Base-by-base conservation (phyloP, 2,888 invertebrate genomes). In the Cantharis rufa region DNA sequence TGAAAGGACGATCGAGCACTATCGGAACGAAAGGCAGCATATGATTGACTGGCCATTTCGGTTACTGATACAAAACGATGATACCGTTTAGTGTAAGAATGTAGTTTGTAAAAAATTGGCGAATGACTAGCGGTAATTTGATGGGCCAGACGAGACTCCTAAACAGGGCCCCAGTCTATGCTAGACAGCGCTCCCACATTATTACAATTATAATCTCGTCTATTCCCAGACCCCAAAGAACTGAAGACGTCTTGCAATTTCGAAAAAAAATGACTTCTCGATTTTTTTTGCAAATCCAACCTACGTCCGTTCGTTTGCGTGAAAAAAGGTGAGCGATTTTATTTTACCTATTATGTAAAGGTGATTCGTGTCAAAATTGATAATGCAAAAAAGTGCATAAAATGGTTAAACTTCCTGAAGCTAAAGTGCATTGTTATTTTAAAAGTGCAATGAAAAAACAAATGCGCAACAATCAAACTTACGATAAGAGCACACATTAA, bases 81-180 rank as follows among this genome's bases (percentile, higher is more conserved):
- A 79, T 81, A 83, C 81, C 81, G 83, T 84, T 85, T 83, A 84
- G 81, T 83, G 83, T 63, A 21, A 83, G 83, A 84, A 81, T 82
- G 81, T 82, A 78, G 74, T 79, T 83, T 83, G 83, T 82, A 85
- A 85, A 85, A 86, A 86, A 85, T 84, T 85, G 83, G 84, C 86
- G 84, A 86, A 86, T 86, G 84, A 84, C 84, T 81, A 80, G 79
- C 81, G 76, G 79, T 81, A 81, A 78, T 80, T 79, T 79, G 80
- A 75, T 79, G 79, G 79, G 77, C 81, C 80, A 81, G 80, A 79
- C 81, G 75, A 80, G 80, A 77, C 79, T 77, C 82, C 81, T 81
- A 81, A 81, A 80, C 78, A 77, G 82, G 80, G 82, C 81, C 82
- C 79, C 78, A 76, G 80, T 82, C 80, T 82, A 82, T 80, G 77